These are phyloP conservation scores for Gorsachius magnificus DNA, from an alignment of 2,797 vertebrate species.

Conservation along the genomic window DNA sequence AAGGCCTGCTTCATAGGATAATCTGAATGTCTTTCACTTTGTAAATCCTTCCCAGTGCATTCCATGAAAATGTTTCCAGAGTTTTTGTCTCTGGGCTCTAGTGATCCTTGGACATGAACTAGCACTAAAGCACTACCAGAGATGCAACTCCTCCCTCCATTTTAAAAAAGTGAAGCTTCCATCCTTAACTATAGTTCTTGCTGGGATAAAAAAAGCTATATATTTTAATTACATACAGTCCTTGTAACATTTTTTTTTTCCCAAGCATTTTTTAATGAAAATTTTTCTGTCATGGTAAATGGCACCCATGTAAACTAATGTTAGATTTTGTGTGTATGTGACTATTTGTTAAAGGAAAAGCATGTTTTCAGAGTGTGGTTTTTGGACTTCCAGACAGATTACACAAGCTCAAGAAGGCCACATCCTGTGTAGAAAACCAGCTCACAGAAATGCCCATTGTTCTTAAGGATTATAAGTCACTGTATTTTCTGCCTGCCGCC, in stretches of 20 bases:
- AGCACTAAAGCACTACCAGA: not conserved
- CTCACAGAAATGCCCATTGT: constrained; percentile 61
- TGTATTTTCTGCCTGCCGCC: not conserved
- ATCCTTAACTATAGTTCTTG: not conserved
- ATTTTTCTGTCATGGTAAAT: not conserved
- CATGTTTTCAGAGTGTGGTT: constrained; percentile 46
- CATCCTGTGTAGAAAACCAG: constrained; percentile 62
- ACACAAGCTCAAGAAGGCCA: constrained; percentile 48
- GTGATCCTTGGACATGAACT: not conserved
- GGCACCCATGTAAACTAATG: not conserved
- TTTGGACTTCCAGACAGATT: constrained; percentile 55
- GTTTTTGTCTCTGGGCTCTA: not conserved
- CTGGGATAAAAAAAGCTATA: not conserved
- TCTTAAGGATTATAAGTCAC: constrained; percentile 18
- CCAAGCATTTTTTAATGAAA: not conserved
- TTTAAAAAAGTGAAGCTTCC: not conserved
- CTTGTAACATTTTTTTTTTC: not conserved
- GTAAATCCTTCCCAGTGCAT: not conserved
- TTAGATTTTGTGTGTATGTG: not conserved
- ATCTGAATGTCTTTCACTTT: not conserved
- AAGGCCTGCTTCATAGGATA: not conserved
- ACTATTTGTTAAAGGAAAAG: constrained; percentile 31
- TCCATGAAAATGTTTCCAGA: not conserved
- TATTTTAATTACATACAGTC: not conserved
- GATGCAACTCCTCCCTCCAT: not conserved